Evolutionary conservation across 1,140 invertebrate species (phyloP), one percentile per base, ranked within the genome.

Genomic region (Zaprionus gabonicus): DNA sequence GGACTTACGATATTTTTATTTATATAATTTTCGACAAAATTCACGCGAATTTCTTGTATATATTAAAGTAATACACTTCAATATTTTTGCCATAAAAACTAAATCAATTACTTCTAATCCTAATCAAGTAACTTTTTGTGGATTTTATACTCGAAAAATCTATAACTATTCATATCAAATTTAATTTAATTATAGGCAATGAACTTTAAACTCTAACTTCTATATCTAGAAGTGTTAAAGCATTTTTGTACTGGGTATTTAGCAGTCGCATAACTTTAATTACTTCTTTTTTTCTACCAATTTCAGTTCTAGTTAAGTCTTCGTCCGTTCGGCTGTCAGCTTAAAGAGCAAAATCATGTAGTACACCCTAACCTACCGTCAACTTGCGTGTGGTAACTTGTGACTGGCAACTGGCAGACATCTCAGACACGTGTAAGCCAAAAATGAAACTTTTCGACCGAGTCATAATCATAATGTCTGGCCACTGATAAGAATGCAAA

Each of bases 381-480:
- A 44, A 44, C 41, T 44, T n/a, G 38, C 38, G 15, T n/a, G 15
- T 41, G 36, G 31, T 10, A 34, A 10, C 31, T 34, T 34, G 31
- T 34, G 31, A 34, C 9, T 38, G 38, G 13, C 5, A 41, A 41
- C 38, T 15, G 41, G 41, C 34, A 55, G 66, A 27, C 59, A 57
- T 56, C 23, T 46, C 25, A 71, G 62, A 60, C 68, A 76, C 69
- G 46, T 66, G 74, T 72, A 71, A 71, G 62, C 46, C 62, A 55
- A 71, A 56, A 25, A 46, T 20, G 41, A 51, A 67, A 67, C 23
- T 71, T 76, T 60, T 66, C 25, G 34, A 9, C 44, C 34, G 56
- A 71, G 60, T 71, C 68, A 71, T 70, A 75, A 70, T 64, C 67
- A 64, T 76, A 71, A 71, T 76, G 74, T 76, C 62, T 71, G 46